Conservation (phyloP, 2,797 vertebrate genomes). For the Hippocampus kuda region DNA sequence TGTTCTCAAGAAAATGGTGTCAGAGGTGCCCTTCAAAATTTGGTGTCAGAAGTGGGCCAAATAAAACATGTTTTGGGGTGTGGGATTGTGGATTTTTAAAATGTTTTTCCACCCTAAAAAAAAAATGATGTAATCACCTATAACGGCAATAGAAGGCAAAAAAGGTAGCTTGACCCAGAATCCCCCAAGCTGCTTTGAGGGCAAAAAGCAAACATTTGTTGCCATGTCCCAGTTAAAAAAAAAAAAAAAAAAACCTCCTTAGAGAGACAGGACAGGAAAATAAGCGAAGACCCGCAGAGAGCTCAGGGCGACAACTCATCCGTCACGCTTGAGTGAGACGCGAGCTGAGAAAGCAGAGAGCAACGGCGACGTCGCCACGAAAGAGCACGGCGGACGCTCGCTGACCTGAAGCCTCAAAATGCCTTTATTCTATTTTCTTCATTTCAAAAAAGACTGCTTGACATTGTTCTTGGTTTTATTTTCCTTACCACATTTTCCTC, state of each 20-base stretch:
- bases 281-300: not conserved
- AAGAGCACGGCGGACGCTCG: conserved; percentile 1
- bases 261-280: conserved; percentile 10
- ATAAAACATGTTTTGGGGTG: not conserved
- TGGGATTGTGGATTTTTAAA: not conserved
- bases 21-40: not conserved
- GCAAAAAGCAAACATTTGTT: not conserved
- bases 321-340: conserved; percentile 28
- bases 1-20: not conserved
- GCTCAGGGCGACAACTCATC: conserved; percentile 33
- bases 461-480: too few relatives aligned
- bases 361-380: conserved; percentile 20
- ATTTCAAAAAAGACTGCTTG: too few relatives aligned
- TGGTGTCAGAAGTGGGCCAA: too few relatives aligned
- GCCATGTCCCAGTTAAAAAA: not conserved
- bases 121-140: too few relatives aligned
- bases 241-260: not conserved
- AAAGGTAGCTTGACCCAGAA: not conserved
- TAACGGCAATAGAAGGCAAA: too few relatives aligned
- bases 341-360: conserved; percentile 25
- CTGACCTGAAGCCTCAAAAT: too few relatives aligned
- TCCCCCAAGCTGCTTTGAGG: not conserved
- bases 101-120: not conserved
- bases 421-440: too few relatives aligned
- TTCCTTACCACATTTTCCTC: too few relatives aligned